Percentiles rank a stretch among this genome's conserved stretches.
phyloP scores from a whole-genome alignment of 64 coral and sea anemone species.

The Montipora efflorescens region DNA sequence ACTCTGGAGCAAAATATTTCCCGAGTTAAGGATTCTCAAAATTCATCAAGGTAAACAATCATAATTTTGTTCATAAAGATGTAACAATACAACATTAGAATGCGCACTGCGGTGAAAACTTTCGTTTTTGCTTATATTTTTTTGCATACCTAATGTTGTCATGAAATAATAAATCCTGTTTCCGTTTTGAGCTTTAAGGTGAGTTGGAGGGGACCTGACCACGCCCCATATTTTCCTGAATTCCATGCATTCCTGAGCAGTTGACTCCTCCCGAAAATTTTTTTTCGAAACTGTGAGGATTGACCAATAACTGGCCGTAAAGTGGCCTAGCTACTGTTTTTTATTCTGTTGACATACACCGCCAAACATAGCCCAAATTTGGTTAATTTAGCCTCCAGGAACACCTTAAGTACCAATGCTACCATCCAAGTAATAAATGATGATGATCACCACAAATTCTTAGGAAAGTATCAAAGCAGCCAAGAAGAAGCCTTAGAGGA shows the following conservation, averaged over 20 bases:
- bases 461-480: too few relatives aligned
- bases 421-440: too few relatives aligned
- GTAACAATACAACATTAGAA: background rate
- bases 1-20: background rate
- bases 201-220: background rate
- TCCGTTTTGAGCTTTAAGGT: background rate
- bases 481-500: too few relatives aligned
- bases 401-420: background rate
- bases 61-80: background rate
- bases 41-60: background rate
- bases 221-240: background rate
- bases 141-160: background rate
- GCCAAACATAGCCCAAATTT: background rate
- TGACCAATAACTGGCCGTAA: background rate
- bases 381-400: background rate
- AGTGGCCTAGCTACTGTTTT: background rate
- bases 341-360: background rate
- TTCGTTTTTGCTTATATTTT: background rate
- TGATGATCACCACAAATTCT: too few relatives aligned
- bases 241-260: constrained; percentile 11
- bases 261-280: background rate
- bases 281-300: background rate
- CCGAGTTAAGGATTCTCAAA: background rate
- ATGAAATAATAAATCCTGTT: background rate
- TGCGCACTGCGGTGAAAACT: constrained; percentile 8